Evolutionary conservation across 2,113 vertebrate species (phyloP).

Genomic region (Ophthalmolycus amberensis): DNA sequence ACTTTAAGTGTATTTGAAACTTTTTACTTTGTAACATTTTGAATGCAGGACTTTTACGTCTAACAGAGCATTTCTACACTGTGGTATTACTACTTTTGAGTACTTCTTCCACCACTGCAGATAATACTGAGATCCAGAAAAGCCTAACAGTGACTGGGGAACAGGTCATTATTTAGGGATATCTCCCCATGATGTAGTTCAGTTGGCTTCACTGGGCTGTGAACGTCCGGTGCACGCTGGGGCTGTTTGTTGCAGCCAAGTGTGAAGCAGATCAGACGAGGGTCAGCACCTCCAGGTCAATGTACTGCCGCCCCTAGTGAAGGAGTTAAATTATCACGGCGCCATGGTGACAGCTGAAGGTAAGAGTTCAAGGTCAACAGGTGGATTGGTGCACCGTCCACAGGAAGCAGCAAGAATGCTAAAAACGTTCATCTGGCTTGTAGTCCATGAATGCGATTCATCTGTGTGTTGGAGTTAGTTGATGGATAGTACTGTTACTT

Average conservation of each 20-base stretch:
- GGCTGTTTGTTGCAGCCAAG: not conserved
- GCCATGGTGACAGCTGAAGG: not conserved
- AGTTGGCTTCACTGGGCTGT: not conserved
- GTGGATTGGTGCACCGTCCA: not conserved
- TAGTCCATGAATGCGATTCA: not conserved
- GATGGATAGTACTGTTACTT: not conserved
- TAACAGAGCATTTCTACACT: not conserved
- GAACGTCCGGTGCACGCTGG: not conserved
- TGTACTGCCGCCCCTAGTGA: not conserved
- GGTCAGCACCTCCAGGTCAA: not conserved
- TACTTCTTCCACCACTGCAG: not conserved
- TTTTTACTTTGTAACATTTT: not conserved
- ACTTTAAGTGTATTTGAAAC: not conserved
- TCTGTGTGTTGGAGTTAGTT: not conserved
- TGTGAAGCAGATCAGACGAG: not conserved
- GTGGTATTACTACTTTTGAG: not conserved
- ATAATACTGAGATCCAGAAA: not conserved
- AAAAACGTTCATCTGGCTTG: not conserved
- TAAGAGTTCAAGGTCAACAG: not conserved
- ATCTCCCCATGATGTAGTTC: constrained; percentile 5
- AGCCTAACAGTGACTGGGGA: not conserved
- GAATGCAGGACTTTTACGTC: not conserved
- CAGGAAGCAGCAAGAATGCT: not conserved
- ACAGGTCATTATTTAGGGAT: not conserved
- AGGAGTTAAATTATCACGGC: not conserved